Evolutionary conservation across 2,888 invertebrate genomes (phyloP).

Genomic region (Leptopterna dolabrata): DNA sequence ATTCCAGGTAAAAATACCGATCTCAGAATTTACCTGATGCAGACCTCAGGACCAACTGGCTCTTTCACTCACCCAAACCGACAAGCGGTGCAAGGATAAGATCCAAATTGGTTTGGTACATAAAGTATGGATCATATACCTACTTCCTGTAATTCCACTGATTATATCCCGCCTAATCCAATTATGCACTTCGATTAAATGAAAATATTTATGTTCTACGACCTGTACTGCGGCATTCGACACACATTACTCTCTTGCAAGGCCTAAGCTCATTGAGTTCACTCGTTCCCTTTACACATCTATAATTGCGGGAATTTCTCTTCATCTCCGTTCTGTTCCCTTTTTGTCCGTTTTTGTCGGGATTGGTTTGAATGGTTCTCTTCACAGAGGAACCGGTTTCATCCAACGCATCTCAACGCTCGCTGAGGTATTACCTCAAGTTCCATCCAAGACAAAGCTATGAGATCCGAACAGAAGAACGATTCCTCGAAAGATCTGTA

Average conservation of each 20-base stretch:
- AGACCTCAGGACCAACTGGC: too few relatives aligned
- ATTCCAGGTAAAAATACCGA: too few relatives aligned
- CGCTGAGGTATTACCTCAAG: not conserved
- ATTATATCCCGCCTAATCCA: too few relatives aligned
- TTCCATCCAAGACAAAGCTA: not conserved
- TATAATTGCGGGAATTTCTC: slow-evolving; percentile 32
- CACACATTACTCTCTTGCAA: not conserved
- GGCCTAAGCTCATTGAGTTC: not conserved
- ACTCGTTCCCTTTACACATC: not conserved
- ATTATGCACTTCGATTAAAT: not conserved
- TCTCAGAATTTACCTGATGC: too few relatives aligned
- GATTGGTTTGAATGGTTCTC: slow-evolving; percentile 24
- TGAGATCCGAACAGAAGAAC: not conserved
- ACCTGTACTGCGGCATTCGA: not conserved
- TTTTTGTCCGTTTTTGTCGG: slow-evolving; percentile 19
- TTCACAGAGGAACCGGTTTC: slow-evolving; percentile 33
- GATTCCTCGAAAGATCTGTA: not conserved
- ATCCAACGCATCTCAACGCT: not conserved
- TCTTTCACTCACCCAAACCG: too few relatives aligned
- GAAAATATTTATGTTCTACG: not conserved
- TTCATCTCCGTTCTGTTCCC: not conserved
- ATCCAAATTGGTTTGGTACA: too few relatives aligned
- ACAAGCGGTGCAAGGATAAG: too few relatives aligned
- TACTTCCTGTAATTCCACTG: too few relatives aligned
- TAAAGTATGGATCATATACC: too few relatives aligned